Evolutionary conservation across 2,888 invertebrate genomes (phyloP).

Genomic region (Papilio protenor): DNA sequence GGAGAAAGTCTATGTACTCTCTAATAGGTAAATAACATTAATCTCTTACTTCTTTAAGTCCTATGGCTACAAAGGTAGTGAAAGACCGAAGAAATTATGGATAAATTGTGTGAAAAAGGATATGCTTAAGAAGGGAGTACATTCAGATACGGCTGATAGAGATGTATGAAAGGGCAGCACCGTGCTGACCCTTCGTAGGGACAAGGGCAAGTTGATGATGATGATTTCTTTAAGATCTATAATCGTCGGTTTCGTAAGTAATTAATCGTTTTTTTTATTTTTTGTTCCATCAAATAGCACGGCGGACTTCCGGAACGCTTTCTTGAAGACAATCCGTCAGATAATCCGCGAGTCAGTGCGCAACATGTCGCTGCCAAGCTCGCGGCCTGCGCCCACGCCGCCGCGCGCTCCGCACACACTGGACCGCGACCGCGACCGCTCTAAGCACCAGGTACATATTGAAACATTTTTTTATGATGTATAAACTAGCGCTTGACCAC

Average conservation of each 20-base stretch:
- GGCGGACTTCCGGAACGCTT: constrained; percentile 97
- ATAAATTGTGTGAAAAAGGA: no score
- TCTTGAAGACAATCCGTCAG: constrained; percentile 98
- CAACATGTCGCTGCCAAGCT: constrained; percentile 97
- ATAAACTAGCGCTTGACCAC: no score
- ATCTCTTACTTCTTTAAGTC: not conserved
- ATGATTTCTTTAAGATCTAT: not conserved
- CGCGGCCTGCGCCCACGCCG: constrained; percentile 85
- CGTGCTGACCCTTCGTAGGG: no score
- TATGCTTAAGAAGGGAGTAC: no score
- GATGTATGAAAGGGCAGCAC: no score
- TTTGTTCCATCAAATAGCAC: constrained; percentile 86
- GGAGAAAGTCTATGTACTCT: constrained; percentile 98
- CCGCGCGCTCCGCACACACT: constrained; percentile 81
- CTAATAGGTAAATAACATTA: constrained; percentile 90
- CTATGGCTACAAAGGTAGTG: not conserved
- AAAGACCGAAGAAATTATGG: no score
- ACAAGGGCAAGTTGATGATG: no score
- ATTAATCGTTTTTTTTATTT: not conserved
- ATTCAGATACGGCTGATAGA: no score
- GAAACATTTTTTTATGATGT: no score
- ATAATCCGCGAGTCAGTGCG: constrained; percentile 98
- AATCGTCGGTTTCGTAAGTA: not conserved
- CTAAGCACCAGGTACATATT: constrained; percentile 83
- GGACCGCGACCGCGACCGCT: constrained; percentile 75